phyloP scores from a whole-genome alignment of 2,797 vertebrate species.

The Chaetodon trifasciatus region DNA sequence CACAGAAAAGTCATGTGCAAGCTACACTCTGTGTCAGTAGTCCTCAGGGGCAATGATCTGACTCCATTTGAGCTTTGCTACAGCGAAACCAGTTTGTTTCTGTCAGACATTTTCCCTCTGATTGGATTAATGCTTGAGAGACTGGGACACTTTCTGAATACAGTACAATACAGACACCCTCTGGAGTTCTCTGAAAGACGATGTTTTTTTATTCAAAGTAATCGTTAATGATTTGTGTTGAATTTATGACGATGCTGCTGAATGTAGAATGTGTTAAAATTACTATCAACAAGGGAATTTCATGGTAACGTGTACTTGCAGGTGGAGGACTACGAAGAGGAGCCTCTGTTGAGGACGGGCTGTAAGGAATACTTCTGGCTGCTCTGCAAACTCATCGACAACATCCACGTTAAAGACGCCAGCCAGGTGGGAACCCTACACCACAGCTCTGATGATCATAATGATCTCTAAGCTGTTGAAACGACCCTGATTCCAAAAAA shows the following conservation, averaged over 20 bases:
- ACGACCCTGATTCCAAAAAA: too few species aligned
- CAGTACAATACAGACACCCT: not conserved
- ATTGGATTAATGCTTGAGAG: slow-evolving; percentile 32
- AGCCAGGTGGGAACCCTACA: slow-evolving; percentile 89
- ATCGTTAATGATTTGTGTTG: too few species aligned
- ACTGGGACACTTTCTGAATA: slow-evolving; percentile 28
- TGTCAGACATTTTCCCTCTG: slow-evolving; percentile 14
- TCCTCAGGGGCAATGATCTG: slow-evolving; percentile 43
- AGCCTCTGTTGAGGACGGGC: slow-evolving; percentile 92
- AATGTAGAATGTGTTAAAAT: not conserved
- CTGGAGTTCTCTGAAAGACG: not conserved
- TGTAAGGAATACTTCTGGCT: slow-evolving; percentile 99
- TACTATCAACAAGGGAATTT: accelerated
- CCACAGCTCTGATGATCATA: accelerated
- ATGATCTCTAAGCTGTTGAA: not conserved
- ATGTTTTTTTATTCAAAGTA: too few species aligned
- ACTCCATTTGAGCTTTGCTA: slow-evolving; percentile 67
- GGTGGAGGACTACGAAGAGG: slow-evolving; percentile 98
- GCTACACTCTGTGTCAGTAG: slow-evolving; percentile 55
- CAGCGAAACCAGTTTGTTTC: slow-evolving; percentile 37
- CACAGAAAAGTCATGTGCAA: not conserved
- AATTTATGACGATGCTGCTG: not conserved
- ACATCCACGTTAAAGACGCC: slow-evolving; percentile 99
- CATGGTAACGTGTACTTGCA: slow-evolving; percentile 67
- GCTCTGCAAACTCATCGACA: slow-evolving; percentile 98